Evolutionary conservation across 2,888 invertebrate species (phyloP), one percentile per base, ranked within the genome.

Genomic region (Ormyrus labotus): DNA sequence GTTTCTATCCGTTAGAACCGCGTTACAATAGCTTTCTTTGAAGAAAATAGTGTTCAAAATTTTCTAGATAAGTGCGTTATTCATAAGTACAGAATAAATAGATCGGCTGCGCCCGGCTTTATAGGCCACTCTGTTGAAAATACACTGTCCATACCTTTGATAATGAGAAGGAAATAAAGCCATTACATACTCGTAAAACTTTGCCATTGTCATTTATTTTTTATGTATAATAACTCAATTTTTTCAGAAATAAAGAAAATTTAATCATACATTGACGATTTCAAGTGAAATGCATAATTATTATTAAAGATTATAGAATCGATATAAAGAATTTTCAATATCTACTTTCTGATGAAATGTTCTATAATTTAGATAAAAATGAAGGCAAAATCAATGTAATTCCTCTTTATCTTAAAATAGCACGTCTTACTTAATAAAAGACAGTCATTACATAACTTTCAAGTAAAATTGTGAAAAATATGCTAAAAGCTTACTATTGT

Each of bases 101-200:
- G 70, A 81, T 77, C n/a, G 57, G 65, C 77, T 80, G 77, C 73
- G 78, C 72, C 64, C 58, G 65, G 65, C 78, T 73, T 34, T 58
- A 68, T 73, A 73, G 65, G 81, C 78, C 70, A 81, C 51, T 69
- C 57, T 74, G 74, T 78, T 81, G 65, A 81, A 70, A 78, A 78
- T 81, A 81, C 55, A 81, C 74, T 81, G 78, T 81, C 81, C 74
- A 74, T 65, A 81, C 73, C 78, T 81, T 81, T 78, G 81, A 78
- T 78, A 77, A 77, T 71, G 74, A 69, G 58, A 78, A 64, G 55
- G 9, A 74, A 74, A 74, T 77, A 81, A 74, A 78, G 61, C 58
- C 73, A 78, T 78, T 73, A 77, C 76, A 77, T 77, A 73, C 64
- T 72, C 68, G 70, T 73, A 76, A 58, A 73, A 77, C 53, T 74